Base-by-base conservation (phyloP, 2,113 vertebrate genomes). In the Phyllostomus discolor region DNA sequence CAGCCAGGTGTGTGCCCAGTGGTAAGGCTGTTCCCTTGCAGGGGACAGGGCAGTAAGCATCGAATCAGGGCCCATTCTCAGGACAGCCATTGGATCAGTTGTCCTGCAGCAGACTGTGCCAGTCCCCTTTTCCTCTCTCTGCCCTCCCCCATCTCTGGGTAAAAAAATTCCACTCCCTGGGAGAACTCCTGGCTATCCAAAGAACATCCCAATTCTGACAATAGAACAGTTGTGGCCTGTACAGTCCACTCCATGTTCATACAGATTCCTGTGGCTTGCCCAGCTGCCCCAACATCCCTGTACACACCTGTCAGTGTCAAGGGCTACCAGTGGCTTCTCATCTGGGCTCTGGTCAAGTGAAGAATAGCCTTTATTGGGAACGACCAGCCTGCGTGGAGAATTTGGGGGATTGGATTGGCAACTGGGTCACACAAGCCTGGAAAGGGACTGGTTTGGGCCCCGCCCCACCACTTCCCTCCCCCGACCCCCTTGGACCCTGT, bases 291-390 rank as follows among this genome's bases (percentile, higher is more conserved):
- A 43, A 31, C 5, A 6, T 26, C 62, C 72, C 52, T 52, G 14
- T 92, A 86, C 98, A 43, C 96, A 99, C 99, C 99, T 99, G 99
- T 99, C 99, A 28, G 99, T 99, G 98, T 99, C 99, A 98, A 99
- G 98, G 93, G 99, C 99, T 97, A 99, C 99, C 98, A 99, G 98
- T 4, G 99, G 99, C 97, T 99, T 99, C 97, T 99, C 99, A 95
- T 99, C 99, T 9, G 99, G 99, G 96, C 99, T 99, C 99, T 99
- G 99, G 97, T 99, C 99, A 99, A 99, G 99, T 0, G 99, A 99
- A 0, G 99, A 99, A 97, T 99, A 99, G 94, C 99, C 99, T 98
- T 99, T 99, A 97, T 99, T 99, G 52, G 99, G 99, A 97, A 99
- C 99, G 59, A 99, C 99, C 97, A 99, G 98, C 98, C 99, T 99